Evolutionary conservation across 2,113 vertebrate genomes (phyloP).

Genomic region (Pholis gunnellus): DNA sequence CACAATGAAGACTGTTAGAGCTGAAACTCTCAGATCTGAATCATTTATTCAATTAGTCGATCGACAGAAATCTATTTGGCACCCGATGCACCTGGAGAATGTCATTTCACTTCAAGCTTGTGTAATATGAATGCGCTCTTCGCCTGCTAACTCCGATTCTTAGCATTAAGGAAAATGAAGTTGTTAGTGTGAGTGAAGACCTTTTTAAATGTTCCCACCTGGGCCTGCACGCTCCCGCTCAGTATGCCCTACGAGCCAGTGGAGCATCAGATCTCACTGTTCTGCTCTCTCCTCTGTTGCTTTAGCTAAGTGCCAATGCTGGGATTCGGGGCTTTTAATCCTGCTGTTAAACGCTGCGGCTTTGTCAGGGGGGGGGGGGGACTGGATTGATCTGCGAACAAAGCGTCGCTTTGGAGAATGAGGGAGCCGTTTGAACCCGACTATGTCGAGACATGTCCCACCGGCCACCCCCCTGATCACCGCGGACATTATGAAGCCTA

Average conservation of each 20-base stretch:
- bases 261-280: slow-evolving; percentile 64
- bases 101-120: neutral
- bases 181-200: slow-evolving; percentile 8
- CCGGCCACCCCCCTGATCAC: slow-evolving; percentile 82
- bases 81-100: neutral
- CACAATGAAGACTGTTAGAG: neutral
- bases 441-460: slow-evolving; percentile 85
- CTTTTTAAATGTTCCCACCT: slow-evolving; percentile 46
- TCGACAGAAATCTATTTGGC: neutral
- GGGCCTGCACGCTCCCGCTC: slow-evolving; percentile 38
- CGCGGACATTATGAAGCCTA: slow-evolving; percentile 85
- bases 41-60: neutral
- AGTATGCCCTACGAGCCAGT: slow-evolving; percentile 53
- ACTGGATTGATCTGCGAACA: slow-evolving; percentile 86
- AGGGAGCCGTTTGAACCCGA: slow-evolving; percentile 84
- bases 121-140: neutral
- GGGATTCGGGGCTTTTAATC: slow-evolving; percentile 86
- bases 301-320: slow-evolving; percentile 82
- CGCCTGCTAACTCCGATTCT: slow-evolving; percentile 1
- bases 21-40: neutral
- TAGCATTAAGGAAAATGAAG: slow-evolving; percentile 13
- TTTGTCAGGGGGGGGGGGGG: slow-evolving; percentile 71
- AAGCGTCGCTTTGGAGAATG: slow-evolving; percentile 85
- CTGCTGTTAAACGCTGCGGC: slow-evolving; percentile 85
- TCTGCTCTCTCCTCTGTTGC: slow-evolving; percentile 76